Evolutionary conservation across 2,797 vertebrate genomes (phyloP).

Genomic region (Microhierax caerulescens): DNA sequence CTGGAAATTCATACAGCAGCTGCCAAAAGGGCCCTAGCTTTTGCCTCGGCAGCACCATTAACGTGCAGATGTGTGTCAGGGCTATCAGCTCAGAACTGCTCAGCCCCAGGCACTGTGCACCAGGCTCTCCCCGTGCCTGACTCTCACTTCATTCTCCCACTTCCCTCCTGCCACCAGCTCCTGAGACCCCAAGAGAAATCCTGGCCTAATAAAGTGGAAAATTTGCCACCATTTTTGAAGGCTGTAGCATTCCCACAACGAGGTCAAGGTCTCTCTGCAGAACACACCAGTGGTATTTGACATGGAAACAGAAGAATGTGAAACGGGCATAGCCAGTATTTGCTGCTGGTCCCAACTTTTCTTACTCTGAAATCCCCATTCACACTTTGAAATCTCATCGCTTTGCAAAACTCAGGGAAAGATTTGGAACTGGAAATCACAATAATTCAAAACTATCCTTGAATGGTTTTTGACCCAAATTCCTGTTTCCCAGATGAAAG

Average conservation of each 20-base stretch:
- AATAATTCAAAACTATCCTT: not conserved
- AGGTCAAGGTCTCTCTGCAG: not conserved
- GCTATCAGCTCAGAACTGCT: not conserved
- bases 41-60: not conserved
- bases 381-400: not conserved
- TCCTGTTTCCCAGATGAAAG: slow-evolving; percentile 8
- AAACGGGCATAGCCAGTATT: not conserved
- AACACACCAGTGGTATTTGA: not conserved
- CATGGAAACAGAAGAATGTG: not conserved
- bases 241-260: not conserved
- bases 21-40: not conserved
- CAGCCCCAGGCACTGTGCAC: not conserved
- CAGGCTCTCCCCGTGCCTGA: not conserved
- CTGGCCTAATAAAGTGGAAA: not conserved
- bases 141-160: not conserved
- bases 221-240: not conserved
- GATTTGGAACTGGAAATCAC: not conserved
- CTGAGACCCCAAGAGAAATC: not conserved
- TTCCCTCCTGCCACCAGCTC: not conserved
- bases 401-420: not conserved
- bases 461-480: slow-evolving; percentile 40
- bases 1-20: slow-evolving; percentile 15
- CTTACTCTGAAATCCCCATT: not conserved
- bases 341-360: not conserved
- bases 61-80: not conserved